A percentile compares a stretch with the other conserved stretches of the same genome.
Conservation (phyloP, 2,113 vertebrate species). For the Tragelaphus buxtoni region DNA sequence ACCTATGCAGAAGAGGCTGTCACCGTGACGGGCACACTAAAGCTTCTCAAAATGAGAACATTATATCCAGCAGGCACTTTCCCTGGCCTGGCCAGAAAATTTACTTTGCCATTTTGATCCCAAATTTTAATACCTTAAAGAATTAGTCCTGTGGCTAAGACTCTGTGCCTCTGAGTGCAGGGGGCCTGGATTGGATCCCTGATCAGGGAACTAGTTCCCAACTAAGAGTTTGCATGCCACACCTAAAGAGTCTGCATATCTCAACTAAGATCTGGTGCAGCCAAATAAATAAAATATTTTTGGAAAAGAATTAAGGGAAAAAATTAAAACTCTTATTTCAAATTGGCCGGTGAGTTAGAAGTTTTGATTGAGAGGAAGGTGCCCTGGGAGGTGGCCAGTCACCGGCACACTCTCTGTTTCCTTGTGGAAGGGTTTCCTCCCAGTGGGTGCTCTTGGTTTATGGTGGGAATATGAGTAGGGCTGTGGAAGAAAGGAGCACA, state of each 20-base stretch:
- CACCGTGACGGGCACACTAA: background rate
- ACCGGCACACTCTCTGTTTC: too few species aligned
- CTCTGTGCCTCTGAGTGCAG: accelerated
- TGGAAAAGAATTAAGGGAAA: background rate
- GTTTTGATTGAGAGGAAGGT: background rate
- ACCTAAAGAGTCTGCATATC: background rate
- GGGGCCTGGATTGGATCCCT: background rate
- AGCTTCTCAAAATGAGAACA: background rate
- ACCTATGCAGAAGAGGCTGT: background rate
- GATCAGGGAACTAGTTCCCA: background rate
- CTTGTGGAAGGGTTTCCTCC: background rate
- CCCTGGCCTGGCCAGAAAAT: background rate
- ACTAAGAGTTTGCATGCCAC: background rate
- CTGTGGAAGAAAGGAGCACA: background rate
- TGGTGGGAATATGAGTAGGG: background rate
- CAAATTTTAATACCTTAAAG: background rate
- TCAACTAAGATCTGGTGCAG: background rate
- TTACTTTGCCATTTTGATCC: background rate
- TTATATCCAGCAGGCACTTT: background rate
- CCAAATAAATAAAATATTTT: background rate
- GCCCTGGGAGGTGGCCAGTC: background rate
- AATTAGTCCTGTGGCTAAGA: background rate
- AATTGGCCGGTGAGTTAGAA: background rate
- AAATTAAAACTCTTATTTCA: background rate
- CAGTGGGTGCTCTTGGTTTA: background rate